Percentiles rank a stretch among this genome's conserved stretches.
These are phyloP conservation scores for Amitus sp. DNA, from an alignment of 2,888 invertebrate species.

Conservation along the genomic window DNA sequence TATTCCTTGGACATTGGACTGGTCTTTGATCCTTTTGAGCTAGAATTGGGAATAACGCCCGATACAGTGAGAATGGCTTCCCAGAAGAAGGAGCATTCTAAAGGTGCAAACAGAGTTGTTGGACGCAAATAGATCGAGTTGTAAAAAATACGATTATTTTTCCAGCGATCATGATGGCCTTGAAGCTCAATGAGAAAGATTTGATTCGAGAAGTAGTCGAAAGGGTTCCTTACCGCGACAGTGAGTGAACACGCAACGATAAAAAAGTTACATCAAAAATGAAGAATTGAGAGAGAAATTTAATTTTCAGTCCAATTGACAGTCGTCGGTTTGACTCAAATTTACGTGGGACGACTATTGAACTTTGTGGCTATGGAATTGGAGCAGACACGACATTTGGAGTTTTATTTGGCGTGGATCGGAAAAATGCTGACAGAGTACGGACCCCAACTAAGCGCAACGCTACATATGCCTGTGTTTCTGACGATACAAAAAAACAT, in stretches of 20 bases:
- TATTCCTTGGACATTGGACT: constrained; percentile 84
- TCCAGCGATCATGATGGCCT: constrained; percentile 82
- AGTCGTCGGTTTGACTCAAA: constrained; percentile 74
- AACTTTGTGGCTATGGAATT: constrained; percentile 77
- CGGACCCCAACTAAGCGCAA: constrained; percentile 69
- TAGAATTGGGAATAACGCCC: constrained; percentile 88
- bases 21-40: constrained; percentile 92
- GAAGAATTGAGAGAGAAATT: no score
- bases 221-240: constrained; percentile 77
- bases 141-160: constrained; percentile 33
- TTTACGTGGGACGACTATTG: constrained; percentile 81
- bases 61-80: constrained; percentile 72
- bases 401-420: constrained; percentile 89
- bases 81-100: constrained; percentile 71
- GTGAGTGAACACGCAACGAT: constrained; percentile 68
- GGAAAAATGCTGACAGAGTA: constrained; percentile 75
- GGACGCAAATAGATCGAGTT: background rate
- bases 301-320: constrained; percentile 81
- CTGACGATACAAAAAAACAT: constrained; percentile 83
- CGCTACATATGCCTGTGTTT: constrained; percentile 74
- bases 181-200: constrained; percentile 84
- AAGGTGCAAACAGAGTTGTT: constrained; percentile 63
- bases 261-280: background rate
- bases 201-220: constrained; percentile 86
- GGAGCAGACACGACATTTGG: constrained; percentile 83